These are phyloP conservation scores for Drosophila lacicola DNA, from an alignment of 2,888 invertebrate species.

Conservation along the genomic window DNA sequence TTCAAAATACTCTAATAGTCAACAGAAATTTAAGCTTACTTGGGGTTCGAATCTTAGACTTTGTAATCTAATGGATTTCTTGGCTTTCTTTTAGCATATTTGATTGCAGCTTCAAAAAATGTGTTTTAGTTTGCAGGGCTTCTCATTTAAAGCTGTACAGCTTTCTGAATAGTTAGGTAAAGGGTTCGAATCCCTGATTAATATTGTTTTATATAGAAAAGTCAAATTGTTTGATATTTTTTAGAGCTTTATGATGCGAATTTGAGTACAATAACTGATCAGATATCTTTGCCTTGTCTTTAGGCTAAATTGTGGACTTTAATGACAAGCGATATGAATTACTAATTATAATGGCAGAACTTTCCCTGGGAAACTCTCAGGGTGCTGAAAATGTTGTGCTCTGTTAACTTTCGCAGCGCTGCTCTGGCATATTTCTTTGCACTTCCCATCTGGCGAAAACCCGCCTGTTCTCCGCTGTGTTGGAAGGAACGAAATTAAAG, in stretches of 20 bases:
- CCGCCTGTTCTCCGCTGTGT: background rate
- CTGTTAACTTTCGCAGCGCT: slow-evolving; percentile 20
- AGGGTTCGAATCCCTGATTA: background rate
- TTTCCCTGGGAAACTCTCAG: slow-evolving; percentile 39
- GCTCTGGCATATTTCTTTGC: slow-evolving; percentile 18
- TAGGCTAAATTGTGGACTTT: background rate
- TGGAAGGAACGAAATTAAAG: slow-evolving; percentile 27
- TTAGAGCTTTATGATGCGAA: background rate
- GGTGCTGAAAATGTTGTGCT: background rate
- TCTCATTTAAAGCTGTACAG: background rate
- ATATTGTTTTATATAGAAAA: background rate
- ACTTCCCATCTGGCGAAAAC: slow-evolving; percentile 1
- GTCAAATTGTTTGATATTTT: background rate
- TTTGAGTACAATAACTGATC: background rate
- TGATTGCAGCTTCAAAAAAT: background rate
- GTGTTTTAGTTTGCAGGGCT: background rate
- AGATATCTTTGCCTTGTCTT: background rate
- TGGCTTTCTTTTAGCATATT: too few species aligned
- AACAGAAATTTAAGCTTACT: too few species aligned
- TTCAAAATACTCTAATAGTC: too few species aligned
- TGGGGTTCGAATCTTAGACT: too few species aligned
- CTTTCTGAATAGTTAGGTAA: background rate
- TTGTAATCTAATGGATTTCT: too few species aligned
- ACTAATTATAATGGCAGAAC: slow-evolving; percentile 12
- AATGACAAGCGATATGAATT: slow-evolving; percentile 7